Evolutionary conservation across 2,797 vertebrate genomes (phyloP).

Genomic region (Benthosema pterotum): DNA sequence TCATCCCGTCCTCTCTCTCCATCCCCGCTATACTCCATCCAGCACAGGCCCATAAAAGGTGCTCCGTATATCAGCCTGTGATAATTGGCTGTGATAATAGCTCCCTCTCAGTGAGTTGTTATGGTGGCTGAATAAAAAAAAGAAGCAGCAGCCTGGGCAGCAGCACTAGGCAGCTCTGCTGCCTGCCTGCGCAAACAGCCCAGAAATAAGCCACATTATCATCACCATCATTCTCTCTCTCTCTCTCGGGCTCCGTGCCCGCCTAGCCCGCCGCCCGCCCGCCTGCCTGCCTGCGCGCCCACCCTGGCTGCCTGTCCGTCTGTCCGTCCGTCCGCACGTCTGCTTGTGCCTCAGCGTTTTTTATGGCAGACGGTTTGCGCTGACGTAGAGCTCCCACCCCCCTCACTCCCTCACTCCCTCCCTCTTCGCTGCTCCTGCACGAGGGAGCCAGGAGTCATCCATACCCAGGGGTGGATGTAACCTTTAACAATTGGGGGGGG

Average conservation of each 20-base stretch:
- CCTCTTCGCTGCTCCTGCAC: conserved; percentile 52
- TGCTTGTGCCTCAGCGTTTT: conserved; percentile 32
- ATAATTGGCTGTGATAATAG: conserved; percentile 73
- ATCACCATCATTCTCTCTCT: conserved; percentile 69
- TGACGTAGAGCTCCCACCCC: conserved; percentile 50
- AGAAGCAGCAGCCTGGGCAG: conserved; percentile 57
- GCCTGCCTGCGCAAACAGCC: conserved; percentile 74
- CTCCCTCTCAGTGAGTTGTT: conserved; percentile 59
- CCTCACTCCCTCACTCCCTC: neutral
- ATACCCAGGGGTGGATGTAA: neutral
- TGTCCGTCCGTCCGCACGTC: conserved; percentile 30
- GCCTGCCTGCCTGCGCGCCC: conserved; percentile 59
- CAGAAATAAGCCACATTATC: conserved; percentile 73
- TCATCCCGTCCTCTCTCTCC: neutral
- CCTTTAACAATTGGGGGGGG: no score
- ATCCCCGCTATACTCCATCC: no score
- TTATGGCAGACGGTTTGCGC: conserved; percentile 67
- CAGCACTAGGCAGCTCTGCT: no score
- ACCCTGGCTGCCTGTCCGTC: conserved; percentile 62
- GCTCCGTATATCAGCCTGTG: conserved; percentile 53
- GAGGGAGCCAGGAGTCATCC: conserved; percentile 56
- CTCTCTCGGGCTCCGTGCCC: conserved; percentile 39
- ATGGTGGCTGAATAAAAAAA: conserved; percentile 54
- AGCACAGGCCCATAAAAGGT: conserved; percentile 59
- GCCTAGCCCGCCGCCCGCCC: conserved; percentile 41